Evolutionary conservation across 2,113 vertebrate species (phyloP).

Genomic region (Orcinus orca): DNA sequence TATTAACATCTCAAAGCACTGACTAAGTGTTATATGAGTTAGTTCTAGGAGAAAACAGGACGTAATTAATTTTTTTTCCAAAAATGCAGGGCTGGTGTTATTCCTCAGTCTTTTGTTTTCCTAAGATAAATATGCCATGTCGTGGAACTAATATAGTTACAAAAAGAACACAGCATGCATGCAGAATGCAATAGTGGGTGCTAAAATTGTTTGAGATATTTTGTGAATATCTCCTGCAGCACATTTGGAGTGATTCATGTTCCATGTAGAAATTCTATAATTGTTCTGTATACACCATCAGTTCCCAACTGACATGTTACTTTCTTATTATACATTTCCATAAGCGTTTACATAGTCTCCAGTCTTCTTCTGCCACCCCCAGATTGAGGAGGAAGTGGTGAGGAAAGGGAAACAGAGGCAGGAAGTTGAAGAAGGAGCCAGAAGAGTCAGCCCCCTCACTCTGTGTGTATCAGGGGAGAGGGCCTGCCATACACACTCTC

Average conservation of each 20-base stretch:
- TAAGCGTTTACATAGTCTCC: not conserved
- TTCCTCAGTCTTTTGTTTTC: constrained; percentile 58
- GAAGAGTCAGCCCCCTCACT: not conserved
- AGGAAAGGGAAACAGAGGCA: not conserved
- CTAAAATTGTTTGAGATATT: constrained; percentile 4
- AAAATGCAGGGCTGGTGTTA: constrained; percentile 40
- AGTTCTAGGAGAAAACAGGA: constrained; percentile 56
- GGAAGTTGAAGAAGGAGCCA: not conserved
- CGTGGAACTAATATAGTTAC: constrained; percentile 42
- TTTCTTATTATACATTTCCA: constrained; percentile 40
- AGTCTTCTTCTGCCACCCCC: not conserved
- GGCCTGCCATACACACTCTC: not conserved
- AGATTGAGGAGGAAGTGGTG: not conserved
- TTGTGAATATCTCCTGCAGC: not conserved
- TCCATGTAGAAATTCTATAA: constrained; percentile 7
- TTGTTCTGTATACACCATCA: constrained; percentile 21
- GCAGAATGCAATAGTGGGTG: not conserved
- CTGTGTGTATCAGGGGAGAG: not conserved
- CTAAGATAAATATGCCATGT: constrained; percentile 5
- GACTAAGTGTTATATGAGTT: constrained; percentile 18
- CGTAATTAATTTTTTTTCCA: constrained; percentile 28
- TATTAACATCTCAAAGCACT: constrained; percentile 54
- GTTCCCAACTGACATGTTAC: constrained; percentile 1
- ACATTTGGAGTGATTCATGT: not conserved
- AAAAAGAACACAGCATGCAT: constrained; percentile 37